Conservation (phyloP, 2,888 invertebrate genomes). For the Amorpha juglandis region DNA sequence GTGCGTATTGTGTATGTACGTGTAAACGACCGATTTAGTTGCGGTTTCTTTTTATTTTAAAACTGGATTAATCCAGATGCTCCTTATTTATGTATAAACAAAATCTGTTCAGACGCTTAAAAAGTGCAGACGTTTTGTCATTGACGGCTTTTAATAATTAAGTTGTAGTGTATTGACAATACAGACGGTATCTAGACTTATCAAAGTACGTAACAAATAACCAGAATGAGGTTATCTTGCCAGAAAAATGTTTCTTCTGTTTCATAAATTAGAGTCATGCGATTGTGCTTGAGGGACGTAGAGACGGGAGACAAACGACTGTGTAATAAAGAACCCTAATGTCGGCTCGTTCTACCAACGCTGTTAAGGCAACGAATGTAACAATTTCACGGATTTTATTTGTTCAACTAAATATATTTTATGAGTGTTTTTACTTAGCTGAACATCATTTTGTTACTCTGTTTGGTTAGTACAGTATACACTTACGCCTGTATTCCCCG, state of each 20-base stretch:
- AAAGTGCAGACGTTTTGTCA: too few species aligned
- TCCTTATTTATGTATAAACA: too few species aligned
- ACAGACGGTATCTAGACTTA: not conserved
- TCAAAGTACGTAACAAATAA: not conserved
- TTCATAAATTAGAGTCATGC: constrained; percentile 11
- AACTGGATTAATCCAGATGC: too few species aligned
- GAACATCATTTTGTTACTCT: not conserved
- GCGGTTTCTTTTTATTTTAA: too few species aligned
- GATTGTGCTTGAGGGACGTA: constrained; percentile 10
- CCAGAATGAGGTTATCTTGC: constrained; percentile 4
- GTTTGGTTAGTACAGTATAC: too few species aligned
- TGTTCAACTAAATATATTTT: constrained; percentile 5
- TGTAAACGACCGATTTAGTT: too few species aligned
- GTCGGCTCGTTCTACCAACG: not conserved
- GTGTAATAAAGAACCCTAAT: constrained; percentile 10
- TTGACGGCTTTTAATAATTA: too few species aligned
- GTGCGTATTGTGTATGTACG: too few species aligned
- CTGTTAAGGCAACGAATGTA: constrained; percentile 7
- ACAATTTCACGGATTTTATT: not conserved
- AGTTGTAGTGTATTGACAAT: too few species aligned
- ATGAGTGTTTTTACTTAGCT: not conserved
- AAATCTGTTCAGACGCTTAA: too few species aligned
- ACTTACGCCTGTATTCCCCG: too few species aligned
- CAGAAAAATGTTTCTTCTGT: constrained; percentile 5
- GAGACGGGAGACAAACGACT: constrained; percentile 21